phyloP scores from a whole-genome alignment of 2,797 vertebrate species.

The Glossophaga mutica region DNA sequence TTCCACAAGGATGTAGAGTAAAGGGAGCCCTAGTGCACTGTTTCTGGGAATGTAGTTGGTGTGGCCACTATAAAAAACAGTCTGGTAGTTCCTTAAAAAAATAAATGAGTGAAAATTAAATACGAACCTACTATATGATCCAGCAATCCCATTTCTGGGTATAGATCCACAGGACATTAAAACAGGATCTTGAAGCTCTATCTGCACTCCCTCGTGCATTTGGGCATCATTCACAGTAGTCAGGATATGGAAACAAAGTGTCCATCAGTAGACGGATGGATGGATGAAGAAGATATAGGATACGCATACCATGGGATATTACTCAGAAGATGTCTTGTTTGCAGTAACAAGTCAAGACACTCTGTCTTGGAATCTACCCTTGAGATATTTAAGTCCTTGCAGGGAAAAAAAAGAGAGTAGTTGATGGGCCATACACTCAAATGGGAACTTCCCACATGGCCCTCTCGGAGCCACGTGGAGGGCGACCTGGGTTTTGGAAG shows the following conservation, averaged over 20 bases:
- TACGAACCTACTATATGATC: background rate
- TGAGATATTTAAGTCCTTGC: background rate
- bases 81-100: background rate
- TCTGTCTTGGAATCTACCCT: background rate
- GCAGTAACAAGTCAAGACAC: background rate
- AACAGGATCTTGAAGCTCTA: background rate
- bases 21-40: background rate
- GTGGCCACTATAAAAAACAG: background rate
- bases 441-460: background rate
- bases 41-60: background rate
- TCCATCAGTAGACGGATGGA: background rate
- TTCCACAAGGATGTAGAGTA: background rate
- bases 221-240: background rate
- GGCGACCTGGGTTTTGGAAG: background rate
- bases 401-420: background rate
- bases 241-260: background rate
- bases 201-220: background rate
- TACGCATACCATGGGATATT: background rate
- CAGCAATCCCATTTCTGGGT: background rate
- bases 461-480: background rate
- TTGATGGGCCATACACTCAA: background rate
- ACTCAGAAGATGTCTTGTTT: background rate
- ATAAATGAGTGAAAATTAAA: background rate
- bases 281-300: background rate
- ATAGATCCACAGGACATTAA: background rate